These are phyloP conservation scores for Misgurnus anguillicaudatus DNA, from an alignment of 2,113 vertebrate genomes.

Conservation along the genomic window DNA sequence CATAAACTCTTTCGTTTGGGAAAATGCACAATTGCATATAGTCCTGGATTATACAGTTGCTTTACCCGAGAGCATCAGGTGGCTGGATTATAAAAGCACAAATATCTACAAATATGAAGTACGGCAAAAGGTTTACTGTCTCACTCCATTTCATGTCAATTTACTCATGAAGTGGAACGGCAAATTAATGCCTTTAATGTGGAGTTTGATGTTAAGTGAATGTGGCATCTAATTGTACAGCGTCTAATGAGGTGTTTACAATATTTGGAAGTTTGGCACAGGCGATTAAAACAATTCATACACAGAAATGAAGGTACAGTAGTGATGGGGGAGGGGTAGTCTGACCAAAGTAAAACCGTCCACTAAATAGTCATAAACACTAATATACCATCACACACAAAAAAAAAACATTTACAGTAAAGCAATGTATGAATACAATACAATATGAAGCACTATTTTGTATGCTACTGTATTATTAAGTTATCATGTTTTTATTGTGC, in stretches of 20 bases:
- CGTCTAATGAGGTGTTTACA: constrained; percentile 41
- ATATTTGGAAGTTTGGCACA: constrained; percentile 27
- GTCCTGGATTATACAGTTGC: constrained; percentile 3
- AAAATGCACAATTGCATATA: neutral
- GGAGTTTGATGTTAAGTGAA: constrained; percentile 32
- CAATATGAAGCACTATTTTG: too few species aligned
- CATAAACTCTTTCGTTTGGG: too few species aligned
- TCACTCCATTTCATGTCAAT: constrained; percentile 44
- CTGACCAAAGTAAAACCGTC: neutral
- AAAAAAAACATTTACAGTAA: neutral
- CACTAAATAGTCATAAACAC: neutral
- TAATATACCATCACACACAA: too few species aligned
- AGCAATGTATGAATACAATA: neutral
- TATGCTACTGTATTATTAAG: too few species aligned
- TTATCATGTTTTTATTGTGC: too few species aligned
- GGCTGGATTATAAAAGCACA: constrained; percentile 12
- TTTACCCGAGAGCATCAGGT: neutral
- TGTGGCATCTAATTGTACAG: constrained; percentile 39
- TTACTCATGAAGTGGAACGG: constrained; percentile 29
- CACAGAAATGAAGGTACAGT: neutral
- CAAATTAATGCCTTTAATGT: constrained; percentile 30
- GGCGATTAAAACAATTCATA: constrained; percentile 21
- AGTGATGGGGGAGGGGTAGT: neutral
- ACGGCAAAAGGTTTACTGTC: neutral
- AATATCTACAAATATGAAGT: neutral